Conservation (phyloP, 1,140 invertebrate genomes). For the Pogonomyrmex barbatus region DNA sequence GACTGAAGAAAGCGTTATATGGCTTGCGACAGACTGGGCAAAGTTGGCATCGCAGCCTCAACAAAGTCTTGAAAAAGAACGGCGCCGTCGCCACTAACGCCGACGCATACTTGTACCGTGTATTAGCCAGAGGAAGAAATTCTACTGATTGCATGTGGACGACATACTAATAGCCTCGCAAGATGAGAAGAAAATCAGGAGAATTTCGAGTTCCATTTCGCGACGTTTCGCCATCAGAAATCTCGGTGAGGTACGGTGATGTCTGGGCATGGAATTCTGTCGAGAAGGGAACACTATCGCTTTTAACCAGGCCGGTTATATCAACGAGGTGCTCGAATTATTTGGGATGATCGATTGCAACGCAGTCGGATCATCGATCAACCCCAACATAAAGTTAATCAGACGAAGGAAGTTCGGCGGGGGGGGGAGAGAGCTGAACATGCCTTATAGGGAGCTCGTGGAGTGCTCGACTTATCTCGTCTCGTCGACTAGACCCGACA, state of each 20-base stretch:
- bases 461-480: background rate
- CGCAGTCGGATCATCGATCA: background rate
- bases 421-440: background rate
- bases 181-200: background rate
- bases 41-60: background rate
- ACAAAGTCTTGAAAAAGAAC: background rate
- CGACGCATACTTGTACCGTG: background rate
- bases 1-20: background rate
- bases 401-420: too few species aligned
- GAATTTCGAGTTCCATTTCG: background rate
- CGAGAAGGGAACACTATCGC: background rate
- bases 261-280: constrained; percentile 40
- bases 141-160: background rate
- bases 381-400: background rate
- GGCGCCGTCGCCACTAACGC: background rate
- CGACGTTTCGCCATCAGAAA: constrained; percentile 10
- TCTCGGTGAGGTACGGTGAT: background rate
- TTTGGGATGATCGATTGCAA: constrained; percentile 26
- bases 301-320: constrained; percentile 4
- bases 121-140: background rate
- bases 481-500: constrained; percentile 9
- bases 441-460: constrained; percentile 20
- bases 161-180: constrained; percentile 1
- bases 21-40: constrained; percentile 15
- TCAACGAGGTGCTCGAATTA: background rate